phyloP scores from a whole-genome alignment of 2,888 invertebrate species.

The Eugnorisma glareosa region DNA sequence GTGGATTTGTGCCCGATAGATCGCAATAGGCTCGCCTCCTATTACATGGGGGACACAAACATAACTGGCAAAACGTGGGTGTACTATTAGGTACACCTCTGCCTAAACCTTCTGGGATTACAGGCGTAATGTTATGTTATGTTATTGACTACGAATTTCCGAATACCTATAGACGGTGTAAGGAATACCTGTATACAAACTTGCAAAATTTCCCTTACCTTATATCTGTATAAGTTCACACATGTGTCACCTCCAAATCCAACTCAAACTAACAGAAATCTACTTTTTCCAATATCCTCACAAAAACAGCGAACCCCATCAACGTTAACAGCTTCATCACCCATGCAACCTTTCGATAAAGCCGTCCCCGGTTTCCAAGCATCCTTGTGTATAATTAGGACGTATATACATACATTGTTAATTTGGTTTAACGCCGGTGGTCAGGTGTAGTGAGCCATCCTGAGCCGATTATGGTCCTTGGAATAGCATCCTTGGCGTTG shows the following conservation, averaged over 20 bases:
- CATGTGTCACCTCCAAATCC: background rate
- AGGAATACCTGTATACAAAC: background rate
- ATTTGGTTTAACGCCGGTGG: conserved; percentile 74
- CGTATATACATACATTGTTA: conserved; percentile 73
- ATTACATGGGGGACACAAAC: no score
- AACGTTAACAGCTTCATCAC: conserved; percentile 31
- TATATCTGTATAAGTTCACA: background rate
- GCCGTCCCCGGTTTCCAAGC: conserved; percentile 17
- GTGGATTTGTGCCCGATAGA: no score
- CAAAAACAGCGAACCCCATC: background rate
- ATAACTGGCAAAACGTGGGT: no score
- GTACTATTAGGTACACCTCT: no score
- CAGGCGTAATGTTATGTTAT: no score
- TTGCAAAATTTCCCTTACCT: background rate
- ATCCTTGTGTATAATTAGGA: conserved; percentile 60
- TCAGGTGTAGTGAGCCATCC: conserved; percentile 77
- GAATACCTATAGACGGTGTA: background rate
- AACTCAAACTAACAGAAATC: background rate
- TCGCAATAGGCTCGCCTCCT: no score
- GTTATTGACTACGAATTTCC: background rate
- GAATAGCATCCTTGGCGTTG: conserved; percentile 49
- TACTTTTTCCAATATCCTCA: background rate
- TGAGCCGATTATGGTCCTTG: conserved; percentile 61
- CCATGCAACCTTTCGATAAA: conserved; percentile 29
- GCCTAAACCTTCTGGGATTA: no score